Evolutionary conservation across 1,140 invertebrate genomes (phyloP), one percentile per base, ranked within the genome.

Genomic region (Dufourea novaeangliae): DNA sequence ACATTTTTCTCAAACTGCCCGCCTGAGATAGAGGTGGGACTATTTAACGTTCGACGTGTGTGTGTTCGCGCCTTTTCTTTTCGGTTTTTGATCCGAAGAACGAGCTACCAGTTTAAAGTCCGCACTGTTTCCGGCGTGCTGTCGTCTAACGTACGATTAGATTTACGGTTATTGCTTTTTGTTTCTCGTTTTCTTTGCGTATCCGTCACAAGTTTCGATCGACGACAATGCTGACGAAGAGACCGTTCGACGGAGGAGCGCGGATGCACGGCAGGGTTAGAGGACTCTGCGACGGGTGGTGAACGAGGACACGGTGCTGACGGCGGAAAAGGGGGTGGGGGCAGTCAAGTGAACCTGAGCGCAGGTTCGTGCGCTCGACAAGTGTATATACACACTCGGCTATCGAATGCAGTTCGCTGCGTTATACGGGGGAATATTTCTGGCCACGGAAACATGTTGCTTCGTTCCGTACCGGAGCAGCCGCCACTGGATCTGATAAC

Each of bases 321-420:
- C 27, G 17, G 12, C 2, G 46, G 17, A 0, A 39, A 29, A 1
- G 62, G 50, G 74, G 77, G 37, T 52, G 61, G 63, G 56, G 64
- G n/a, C n/a, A 27, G 66, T 50, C 29, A 67, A 50, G 66, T 34
- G 59, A 82, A 79, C 67, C 75, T 79, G 57, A 63, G 82, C 83
- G 83, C 83, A 85, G 83, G 83, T 84, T 85, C 75, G 68, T 63
- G 57, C 70, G 44, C 56, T 46, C 78, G 25, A 66, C 25, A 22
- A 66, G 61, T 66, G n/a, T n/a, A n/a, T n/a, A n/a, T n/a, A n/a
- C n/a, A 41, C 25, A 73, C 46, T 74, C 67, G 14, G 32, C 74
- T 25, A 56, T 66, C 34, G 50, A 74, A 74, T 74, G 22, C 17
- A 73, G 44, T 25, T 54, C 20, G 11, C 22, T 41, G 17, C 34